A percentile compares a stretch with the other conserved stretches of the same genome.
phyloP scores from a whole-genome alignment of 2,113 vertebrate species.

The Corythoichthys intestinalis region DNA sequence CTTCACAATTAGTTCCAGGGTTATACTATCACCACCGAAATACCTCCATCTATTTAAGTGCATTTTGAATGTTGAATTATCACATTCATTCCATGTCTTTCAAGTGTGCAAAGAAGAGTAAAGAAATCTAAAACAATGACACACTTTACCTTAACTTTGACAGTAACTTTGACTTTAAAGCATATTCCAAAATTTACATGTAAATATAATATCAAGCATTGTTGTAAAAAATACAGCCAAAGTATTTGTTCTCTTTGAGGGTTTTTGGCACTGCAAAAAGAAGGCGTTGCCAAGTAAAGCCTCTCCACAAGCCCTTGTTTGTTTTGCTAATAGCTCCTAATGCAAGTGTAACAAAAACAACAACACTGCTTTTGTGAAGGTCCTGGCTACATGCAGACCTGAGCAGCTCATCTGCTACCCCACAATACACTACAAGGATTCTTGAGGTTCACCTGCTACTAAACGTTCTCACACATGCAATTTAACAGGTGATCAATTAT shows the following conservation, averaged over 20 bases:
- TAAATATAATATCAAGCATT: background rate
- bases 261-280: constrained; percentile 17
- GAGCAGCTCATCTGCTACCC: background rate
- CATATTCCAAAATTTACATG: background rate
- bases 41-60: too few species aligned
- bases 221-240: background rate
- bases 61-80: too few species aligned
- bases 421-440: background rate
- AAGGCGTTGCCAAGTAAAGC: constrained; percentile 29
- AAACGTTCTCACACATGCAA: background rate
- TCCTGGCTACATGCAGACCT: constrained; percentile 1
- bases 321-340: constrained; percentile 47
- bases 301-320: constrained; percentile 36
- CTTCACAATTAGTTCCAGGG: too few species aligned
- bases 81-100: too few species aligned
- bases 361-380: constrained; percentile 3
- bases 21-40: too few species aligned
- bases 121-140: background rate
- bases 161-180: background rate
- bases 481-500: background rate
- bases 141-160: background rate
- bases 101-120: too few species aligned
- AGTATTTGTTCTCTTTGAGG: constrained; percentile 7
- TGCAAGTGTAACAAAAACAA: constrained; percentile 14
- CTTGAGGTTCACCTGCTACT: background rate